Evolutionary conservation across 2,797 vertebrate genomes (phyloP), one percentile per base, ranked within the genome.

Genomic region (Anguilla megastoma): DNA sequence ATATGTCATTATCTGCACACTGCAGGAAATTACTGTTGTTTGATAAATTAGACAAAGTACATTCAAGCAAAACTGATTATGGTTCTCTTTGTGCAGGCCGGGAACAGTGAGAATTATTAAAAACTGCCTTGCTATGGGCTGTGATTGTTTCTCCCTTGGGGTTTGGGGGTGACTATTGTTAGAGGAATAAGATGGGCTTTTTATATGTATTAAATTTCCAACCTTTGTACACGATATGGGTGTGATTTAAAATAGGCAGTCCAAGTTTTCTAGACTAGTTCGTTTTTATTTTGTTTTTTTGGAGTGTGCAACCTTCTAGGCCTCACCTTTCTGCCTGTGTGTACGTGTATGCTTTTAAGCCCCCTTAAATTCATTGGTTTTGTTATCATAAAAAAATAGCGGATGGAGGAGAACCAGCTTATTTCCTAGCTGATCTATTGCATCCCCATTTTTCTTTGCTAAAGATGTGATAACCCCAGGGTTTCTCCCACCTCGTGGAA

Each of bases 31-130:
- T 48, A 82, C 79, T 82, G 79, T 50, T 82, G 79, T 82, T 82
- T 82, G 79, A 82, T 50, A 82, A 82, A 82, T 82, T 82, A 82
- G 79, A 82, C 79, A 82, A 50, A 48, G 79, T 82, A 82, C 79
- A 82, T 82, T 82, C 79, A 50, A 82, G 79, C 45, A 82, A 82
- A 82, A 82, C 79, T 82, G 79, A 82, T 82, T 82, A 82, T 24
- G 79, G 79, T 9, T 48, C 18, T 24, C 45, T 82, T 82, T 82
- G 41, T 82, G 79, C 36, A 24, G 79, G 79, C 41, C 24, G 79
- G 7, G 79, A 82, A 82, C 45, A 24, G 79, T n/a, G 45, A 82
- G 79, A 82, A 82, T 48, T 48, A 82, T 82, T 82, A 82, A 82
- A 82, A 82, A 82, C 76, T 79, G 71, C 41, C 7, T 14, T 18